Conservation (phyloP, 2,113 vertebrate species). For the Austrofundulus limnaeus region DNA sequence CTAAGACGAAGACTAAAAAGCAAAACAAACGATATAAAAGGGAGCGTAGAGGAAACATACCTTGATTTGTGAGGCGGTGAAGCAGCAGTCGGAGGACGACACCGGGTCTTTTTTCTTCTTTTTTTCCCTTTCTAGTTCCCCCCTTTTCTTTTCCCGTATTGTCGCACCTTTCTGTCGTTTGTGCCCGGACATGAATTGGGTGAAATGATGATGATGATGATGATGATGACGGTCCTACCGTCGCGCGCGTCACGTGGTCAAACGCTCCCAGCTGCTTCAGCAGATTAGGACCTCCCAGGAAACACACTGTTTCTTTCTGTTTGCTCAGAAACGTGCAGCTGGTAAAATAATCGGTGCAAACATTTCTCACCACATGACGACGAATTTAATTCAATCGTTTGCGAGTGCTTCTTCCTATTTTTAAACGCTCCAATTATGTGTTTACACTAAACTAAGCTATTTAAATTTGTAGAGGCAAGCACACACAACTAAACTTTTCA, state of each 20-base stretch:
- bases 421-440: no score
- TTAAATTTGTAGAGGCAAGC: no score
- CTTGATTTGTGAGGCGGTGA: constrained; percentile 23
- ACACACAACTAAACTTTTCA: background rate
- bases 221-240: constrained; percentile 80
- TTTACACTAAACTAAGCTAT: no score
- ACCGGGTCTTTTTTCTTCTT: constrained; percentile 41
- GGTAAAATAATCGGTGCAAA: no score
- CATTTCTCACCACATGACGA: no score
- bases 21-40: constrained; percentile 26
- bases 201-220: constrained; percentile 79
- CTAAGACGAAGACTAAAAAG: constrained; percentile 12
- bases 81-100: background rate
- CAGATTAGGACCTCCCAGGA: constrained; percentile 72
- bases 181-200: constrained; percentile 66
- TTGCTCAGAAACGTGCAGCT: no score
- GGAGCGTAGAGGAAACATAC: constrained; percentile 42
- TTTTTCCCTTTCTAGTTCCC: constrained; percentile 67
- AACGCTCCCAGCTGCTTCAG: constrained; percentile 78
- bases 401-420: no score
- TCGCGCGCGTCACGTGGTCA: constrained; percentile 80
- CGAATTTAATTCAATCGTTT: no score
- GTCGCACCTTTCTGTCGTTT: constrained; percentile 49
- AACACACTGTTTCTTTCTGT: no score
- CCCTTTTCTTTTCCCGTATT: constrained; percentile 8